These are phyloP conservation scores for Orthonyx spaldingii DNA, from an alignment of 2,113 vertebrate species.

Conservation along the genomic window DNA sequence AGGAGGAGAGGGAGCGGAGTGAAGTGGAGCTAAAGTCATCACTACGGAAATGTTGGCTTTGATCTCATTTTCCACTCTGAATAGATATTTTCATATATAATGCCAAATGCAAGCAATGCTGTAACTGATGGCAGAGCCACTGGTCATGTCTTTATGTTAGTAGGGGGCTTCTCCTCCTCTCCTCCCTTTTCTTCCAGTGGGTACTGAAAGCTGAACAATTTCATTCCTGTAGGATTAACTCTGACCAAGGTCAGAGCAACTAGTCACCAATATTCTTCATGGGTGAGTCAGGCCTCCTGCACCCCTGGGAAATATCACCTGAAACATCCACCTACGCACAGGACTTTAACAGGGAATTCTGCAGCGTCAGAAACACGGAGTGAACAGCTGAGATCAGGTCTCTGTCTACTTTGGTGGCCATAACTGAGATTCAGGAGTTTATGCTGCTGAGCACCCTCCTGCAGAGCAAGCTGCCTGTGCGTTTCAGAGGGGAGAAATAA, in stretches of 20 bases:
- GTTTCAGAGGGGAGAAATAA: not conserved
- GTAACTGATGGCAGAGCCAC: not conserved
- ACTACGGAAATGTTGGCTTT: conserved; percentile 29
- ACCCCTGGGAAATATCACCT: not conserved
- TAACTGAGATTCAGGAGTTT: not conserved
- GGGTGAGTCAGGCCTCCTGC: not conserved
- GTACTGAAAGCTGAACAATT: conserved; percentile 14
- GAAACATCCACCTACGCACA: not conserved
- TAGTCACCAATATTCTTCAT: not conserved
- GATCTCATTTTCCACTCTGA: conserved; percentile 41
- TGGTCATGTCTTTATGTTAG: not conserved
- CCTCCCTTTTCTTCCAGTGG: not conserved
- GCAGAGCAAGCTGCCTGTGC: not conserved
- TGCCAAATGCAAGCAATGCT: conserved; percentile 4
- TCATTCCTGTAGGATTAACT: conserved; percentile 46
- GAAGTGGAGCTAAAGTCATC: conserved; percentile 26
- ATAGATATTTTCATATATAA: conserved; percentile 57
- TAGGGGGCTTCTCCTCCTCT: not conserved
- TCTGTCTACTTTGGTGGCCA: conserved; percentile 11
- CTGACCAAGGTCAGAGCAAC: conserved; percentile 41
- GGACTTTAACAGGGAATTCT: not conserved
- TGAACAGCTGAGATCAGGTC: not conserved
- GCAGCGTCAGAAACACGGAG: not conserved
- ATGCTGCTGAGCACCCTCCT: not conserved
- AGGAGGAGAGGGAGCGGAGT: conserved; percentile 44